These are phyloP conservation scores for Wiebesia pumilae DNA, from an alignment of 1,140 invertebrate species.

Conservation along the genomic window DNA sequence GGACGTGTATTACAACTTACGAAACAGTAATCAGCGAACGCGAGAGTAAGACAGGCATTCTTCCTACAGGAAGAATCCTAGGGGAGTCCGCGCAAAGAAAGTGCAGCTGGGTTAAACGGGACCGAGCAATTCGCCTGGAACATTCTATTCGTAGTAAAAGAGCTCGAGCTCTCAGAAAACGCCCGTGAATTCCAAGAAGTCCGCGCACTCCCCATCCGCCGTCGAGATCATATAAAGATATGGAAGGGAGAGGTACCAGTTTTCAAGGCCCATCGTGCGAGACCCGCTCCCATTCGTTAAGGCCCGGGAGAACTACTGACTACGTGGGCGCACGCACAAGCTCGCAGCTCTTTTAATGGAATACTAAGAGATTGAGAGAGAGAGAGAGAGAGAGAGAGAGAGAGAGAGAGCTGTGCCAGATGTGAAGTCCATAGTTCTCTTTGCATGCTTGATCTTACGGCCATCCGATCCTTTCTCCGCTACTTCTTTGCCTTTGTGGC, in stretches of 20 bases:
- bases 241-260: slow-evolving; percentile 60
- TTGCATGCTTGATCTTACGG: slow-evolving; percentile 17
- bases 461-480: slow-evolving; percentile 26
- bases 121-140: background rate
- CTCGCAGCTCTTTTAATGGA: slow-evolving; percentile 63
- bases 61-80: background rate
- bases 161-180: slow-evolving; percentile 69
- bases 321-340: background rate
- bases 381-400: background rate
- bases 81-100: background rate
- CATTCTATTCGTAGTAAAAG: slow-evolving; percentile 61
- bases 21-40: background rate
- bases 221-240: slow-evolving; percentile 69
- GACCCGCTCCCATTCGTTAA: slow-evolving; percentile 59
- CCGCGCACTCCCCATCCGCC: slow-evolving; percentile 32
- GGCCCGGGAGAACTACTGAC: slow-evolving; percentile 14
- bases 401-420: slow-evolving; percentile 32
- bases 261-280: slow-evolving; percentile 59
- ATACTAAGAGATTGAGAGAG: slow-evolving; percentile 10
- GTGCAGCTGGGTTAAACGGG: background rate
- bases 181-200: slow-evolving; percentile 66
- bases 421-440: slow-evolving; percentile 30
- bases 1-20: background rate
- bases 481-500: slow-evolving; percentile 45
- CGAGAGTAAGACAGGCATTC: background rate